Percentiles rank a stretch among this genome's conserved stretches.
These are phyloP conservation scores for Oeneis ivallda DNA, from an alignment of 2,888 invertebrate genomes.

Conservation along the genomic window DNA sequence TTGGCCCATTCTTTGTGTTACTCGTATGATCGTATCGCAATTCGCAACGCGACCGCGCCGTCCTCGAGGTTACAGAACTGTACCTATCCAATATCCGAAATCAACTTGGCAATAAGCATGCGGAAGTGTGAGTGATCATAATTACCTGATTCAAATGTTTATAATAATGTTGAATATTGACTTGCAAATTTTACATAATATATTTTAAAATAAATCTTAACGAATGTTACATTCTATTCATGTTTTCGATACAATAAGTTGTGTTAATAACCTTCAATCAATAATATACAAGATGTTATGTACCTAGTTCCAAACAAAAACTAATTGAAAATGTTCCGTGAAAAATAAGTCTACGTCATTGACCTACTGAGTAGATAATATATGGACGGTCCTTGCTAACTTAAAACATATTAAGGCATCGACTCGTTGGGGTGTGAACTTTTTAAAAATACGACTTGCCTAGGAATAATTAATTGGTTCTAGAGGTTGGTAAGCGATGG, in stretches of 20 bases:
- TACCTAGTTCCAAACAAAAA: no score
- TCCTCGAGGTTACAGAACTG: slow-evolving; percentile 43
- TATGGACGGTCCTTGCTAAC: no score
- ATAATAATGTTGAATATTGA: slow-evolving; percentile 41
- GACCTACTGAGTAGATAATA: no score
- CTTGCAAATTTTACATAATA: slow-evolving; percentile 39
- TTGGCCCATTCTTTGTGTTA: slow-evolving; percentile 11
- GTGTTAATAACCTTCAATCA: slow-evolving; percentile 25
- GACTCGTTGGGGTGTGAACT: no score
- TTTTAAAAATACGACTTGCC: no score
- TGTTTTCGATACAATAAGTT: slow-evolving; percentile 38
- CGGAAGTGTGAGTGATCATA: slow-evolving; percentile 38
- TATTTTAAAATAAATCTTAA: slow-evolving; percentile 37
- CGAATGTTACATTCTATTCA: slow-evolving; percentile 38
- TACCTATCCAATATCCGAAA: slow-evolving; percentile 25
- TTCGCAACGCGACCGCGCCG: slow-evolving; percentile 36
- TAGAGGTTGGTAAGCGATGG: no score
- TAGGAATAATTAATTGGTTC: no score
- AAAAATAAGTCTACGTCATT: no score
- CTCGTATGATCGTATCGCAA: slow-evolving; percentile 24
- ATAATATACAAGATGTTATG: slow-evolving; percentile 4
- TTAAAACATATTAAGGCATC: no score
- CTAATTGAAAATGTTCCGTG: no score
- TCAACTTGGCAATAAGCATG: slow-evolving; percentile 38
- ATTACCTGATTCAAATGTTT: slow-evolving; percentile 43